Evolutionary conservation across 1,140 invertebrate genomes (phyloP), one percentile per base, ranked within the genome.

Genomic region (Capitella teleta): DNA sequence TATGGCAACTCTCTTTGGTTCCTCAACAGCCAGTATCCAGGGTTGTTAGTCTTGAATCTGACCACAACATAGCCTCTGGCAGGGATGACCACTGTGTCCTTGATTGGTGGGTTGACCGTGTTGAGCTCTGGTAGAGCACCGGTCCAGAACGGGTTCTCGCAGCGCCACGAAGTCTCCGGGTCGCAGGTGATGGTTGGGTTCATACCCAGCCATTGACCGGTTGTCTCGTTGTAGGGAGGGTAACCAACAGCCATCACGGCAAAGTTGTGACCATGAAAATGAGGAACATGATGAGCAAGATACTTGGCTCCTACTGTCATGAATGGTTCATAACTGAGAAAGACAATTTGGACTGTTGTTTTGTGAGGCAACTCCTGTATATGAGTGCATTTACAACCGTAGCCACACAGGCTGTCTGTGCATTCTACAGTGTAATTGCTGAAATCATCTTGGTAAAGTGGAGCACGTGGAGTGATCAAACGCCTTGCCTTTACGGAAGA

Each of bases 1-100:
- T n/a, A n/a, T n/a, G n/a, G n/a, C n/a, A n/a, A n/a, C n/a, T n/a
- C n/a, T n/a, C n/a, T n/a, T n/a, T n/a, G n/a, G n/a, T n/a, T n/a
- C n/a, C n/a, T n/a, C 37, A 41, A 4, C 4, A 46, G 5, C 47
- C 47, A 49, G 5, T 19, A 41, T n/a, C 78, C 79, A 57, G 82
- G 81, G 73, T 84, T 84, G 57, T 81, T 71, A 1, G 82, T 80
- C 53, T 78, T 76, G 57, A 85, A 84, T 53, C 82, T 72, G 3
- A 84, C 51, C 14, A 78, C 77, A 0, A 80, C 79, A 0, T 75
- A 79, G 1, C 81, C 79, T 49, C 74, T 76, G 55, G 75, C 79
- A 0, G 81, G 80, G 16, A 84, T 75, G 0, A 77, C 72, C 26
- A 84, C 72, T 0, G 82, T 83, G 55, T 84, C 82, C 61, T 83